phyloP scores from a whole-genome alignment of 2,113 vertebrate species.

The Poeciliopsis prolifica region DNA sequence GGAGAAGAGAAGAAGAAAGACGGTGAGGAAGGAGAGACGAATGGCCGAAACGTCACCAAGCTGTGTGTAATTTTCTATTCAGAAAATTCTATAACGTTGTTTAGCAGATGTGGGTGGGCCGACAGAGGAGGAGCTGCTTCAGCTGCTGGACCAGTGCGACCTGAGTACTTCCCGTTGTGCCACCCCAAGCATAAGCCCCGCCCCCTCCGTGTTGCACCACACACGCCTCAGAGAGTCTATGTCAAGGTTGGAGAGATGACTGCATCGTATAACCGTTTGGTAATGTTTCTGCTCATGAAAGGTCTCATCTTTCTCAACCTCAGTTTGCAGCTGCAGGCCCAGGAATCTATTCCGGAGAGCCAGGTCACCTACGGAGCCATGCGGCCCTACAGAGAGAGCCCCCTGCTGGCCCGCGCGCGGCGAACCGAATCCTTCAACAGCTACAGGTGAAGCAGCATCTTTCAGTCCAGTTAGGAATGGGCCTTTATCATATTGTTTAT shows the following conservation, averaged over 20 bases:
- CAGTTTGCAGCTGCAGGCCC: slow-evolving; percentile 91
- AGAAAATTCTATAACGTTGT: not conserved
- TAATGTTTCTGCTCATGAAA: slow-evolving; percentile 1
- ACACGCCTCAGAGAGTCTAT: slow-evolving; percentile 90
- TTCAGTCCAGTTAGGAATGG: not conserved
- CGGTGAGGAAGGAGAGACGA: slow-evolving; percentile 47
- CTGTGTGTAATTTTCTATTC: not conserved
- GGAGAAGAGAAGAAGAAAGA: slow-evolving; percentile 87
- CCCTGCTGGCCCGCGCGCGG: slow-evolving; percentile 90
- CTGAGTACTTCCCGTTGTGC: slow-evolving; percentile 95
- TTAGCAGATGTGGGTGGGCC: slow-evolving; percentile 89
- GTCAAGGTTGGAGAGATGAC: slow-evolving; percentile 84
- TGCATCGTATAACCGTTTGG: not conserved
- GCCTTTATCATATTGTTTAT: too few relatives aligned
- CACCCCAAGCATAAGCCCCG: slow-evolving; percentile 96
- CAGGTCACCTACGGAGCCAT: slow-evolving; percentile 88
- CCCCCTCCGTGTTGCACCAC: slow-evolving; percentile 92
- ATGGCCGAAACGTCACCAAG: not conserved
- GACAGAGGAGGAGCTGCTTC: slow-evolving; percentile 94
- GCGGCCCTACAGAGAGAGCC: slow-evolving; percentile 94
- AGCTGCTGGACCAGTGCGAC: slow-evolving; percentile 95
- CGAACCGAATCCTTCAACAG: slow-evolving; percentile 96
- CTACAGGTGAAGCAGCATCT: slow-evolving; percentile 70
- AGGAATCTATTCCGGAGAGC: slow-evolving; percentile 85
- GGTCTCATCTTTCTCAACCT: not conserved